Conservation (phyloP, 2,113 vertebrate genomes). For the Campylorhamphus procurvoides region DNA sequence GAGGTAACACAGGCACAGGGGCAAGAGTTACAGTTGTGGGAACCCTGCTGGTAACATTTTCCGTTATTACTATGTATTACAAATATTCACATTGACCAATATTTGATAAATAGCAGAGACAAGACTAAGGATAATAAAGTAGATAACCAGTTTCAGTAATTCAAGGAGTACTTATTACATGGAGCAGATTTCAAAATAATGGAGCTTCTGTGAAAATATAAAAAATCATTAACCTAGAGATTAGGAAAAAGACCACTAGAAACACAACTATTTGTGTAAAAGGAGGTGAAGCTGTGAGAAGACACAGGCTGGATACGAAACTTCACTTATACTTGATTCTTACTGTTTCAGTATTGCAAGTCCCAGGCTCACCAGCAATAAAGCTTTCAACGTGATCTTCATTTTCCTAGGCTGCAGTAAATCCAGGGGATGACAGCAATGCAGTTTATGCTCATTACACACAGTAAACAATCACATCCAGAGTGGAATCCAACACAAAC, state of each 20-base stretch:
- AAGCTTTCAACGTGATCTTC: not conserved
- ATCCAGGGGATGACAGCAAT: not conserved
- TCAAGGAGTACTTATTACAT: not conserved
- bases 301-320: not conserved
- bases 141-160: not conserved
- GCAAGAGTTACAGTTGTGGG: not conserved
- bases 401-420: rapidly evolving
- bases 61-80: not conserved
- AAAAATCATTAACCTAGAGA: not conserved
- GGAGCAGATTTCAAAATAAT: not conserved
- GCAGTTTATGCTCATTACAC: not conserved
- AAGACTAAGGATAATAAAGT: not conserved
- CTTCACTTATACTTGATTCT: not conserved
- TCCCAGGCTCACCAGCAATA: not conserved
- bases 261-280: not conserved
- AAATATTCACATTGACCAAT: not conserved
- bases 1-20: rapidly evolving
- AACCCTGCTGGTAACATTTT: not conserved
- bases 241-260: not conserved
- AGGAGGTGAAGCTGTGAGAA: not conserved
- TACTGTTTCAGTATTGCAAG: rapidly evolving
- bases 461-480: not conserved
- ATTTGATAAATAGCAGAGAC: not conserved
- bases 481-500: not conserved
- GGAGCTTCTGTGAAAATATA: not conserved